Percentiles rank a stretch among this genome's conserved stretches.
phyloP scores from a whole-genome alignment of 1,140 invertebrate genomes.

The Pseudomyrmex pallidus region DNA sequence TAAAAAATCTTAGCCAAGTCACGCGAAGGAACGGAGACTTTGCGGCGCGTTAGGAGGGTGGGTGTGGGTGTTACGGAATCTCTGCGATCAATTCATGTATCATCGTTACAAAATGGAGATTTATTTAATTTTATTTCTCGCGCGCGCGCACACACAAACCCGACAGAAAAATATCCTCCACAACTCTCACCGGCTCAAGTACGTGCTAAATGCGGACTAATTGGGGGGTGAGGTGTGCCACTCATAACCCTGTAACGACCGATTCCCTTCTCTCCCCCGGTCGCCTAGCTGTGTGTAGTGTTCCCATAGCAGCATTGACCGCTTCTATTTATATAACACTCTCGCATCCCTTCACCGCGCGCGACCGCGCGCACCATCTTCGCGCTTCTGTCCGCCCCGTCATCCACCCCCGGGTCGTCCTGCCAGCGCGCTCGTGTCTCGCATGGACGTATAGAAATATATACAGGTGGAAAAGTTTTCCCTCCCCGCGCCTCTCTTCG shows the following conservation, averaged over 20 bases:
- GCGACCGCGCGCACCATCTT: conserved; percentile 45
- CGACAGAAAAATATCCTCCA: no score
- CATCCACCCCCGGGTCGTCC: conserved; percentile 56
- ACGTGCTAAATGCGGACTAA: conserved; percentile 37
- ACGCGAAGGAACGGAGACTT: neutral
- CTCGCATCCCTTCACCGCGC: conserved; percentile 51
- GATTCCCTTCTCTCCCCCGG: neutral
- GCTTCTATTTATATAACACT: conserved; percentile 83
- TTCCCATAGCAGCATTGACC: conserved; percentile 84
- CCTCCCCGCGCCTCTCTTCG: no score
- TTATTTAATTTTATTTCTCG: no score
- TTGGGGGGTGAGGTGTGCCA: conserved; percentile 44
- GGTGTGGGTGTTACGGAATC: no score
- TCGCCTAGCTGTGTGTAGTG: conserved; percentile 68
- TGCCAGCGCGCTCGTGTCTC: conserved; percentile 52
- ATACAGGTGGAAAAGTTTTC: conserved; percentile 3
- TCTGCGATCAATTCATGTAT: no score
- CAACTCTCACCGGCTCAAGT: neutral
- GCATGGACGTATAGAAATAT: conserved; percentile 52
- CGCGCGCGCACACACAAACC: no score
- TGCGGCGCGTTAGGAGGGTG: no score
- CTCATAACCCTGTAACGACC: conserved; percentile 27
- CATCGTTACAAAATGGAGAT: no score
- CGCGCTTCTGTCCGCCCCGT: conserved; percentile 38
- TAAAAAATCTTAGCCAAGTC: neutral